These are phyloP conservation scores for Hyposoter didymator DNA, from an alignment of 2,888 invertebrate species.

Conservation along the genomic window DNA sequence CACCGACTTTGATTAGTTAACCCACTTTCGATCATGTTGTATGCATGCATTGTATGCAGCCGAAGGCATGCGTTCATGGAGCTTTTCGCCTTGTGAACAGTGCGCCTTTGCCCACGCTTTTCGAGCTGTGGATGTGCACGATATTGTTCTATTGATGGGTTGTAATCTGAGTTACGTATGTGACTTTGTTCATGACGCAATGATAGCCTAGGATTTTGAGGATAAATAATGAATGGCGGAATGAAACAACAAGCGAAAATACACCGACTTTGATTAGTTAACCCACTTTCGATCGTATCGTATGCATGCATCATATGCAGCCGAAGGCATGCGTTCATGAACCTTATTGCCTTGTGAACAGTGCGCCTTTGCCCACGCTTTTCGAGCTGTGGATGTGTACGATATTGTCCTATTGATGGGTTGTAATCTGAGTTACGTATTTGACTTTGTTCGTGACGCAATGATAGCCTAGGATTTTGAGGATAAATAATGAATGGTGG, in stretches of 20 bases:
- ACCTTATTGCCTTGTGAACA: slow-evolving; percentile 2
- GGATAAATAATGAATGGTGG: not conserved
- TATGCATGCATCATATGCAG: too few species aligned
- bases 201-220: not conserved
- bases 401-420: not conserved
- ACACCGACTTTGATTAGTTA: too few species aligned
- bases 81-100: slow-evolving; percentile 9
- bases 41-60: too few species aligned
- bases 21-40: too few species aligned
- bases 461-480: not conserved
- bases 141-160: not conserved
- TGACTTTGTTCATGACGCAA: not conserved
- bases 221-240: not conserved
- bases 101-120: not conserved
- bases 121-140: not conserved
- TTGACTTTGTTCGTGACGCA: not conserved
- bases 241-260: not conserved
- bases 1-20: too few species aligned
- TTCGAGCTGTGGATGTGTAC: not conserved
- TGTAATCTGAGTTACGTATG: slow-evolving; percentile 2
- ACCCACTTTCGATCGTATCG: too few species aligned
- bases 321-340: too few species aligned
- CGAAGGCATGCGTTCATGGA: not conserved
- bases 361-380: not conserved
- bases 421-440: slow-evolving; percentile 5